phyloP scores from a whole-genome alignment of 2,888 invertebrate species.

The Pasiphila rectangulata region DNA sequence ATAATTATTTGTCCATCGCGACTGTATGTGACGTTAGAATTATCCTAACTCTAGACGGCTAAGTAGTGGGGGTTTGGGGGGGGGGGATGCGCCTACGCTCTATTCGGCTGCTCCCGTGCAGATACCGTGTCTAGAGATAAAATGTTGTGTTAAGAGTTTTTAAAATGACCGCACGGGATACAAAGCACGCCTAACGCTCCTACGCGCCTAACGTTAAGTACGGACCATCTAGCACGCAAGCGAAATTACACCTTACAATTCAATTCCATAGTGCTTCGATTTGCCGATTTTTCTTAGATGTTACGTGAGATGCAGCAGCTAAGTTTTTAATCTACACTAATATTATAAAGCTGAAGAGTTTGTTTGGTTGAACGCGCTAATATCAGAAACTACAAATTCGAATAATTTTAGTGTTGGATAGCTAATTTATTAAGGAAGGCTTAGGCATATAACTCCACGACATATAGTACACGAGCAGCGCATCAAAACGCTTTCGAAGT shows the following conservation, averaged over 20 bases:
- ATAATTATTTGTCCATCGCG: constrained; percentile 61
- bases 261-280: constrained; percentile 77
- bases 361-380: too few species aligned
- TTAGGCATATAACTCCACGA: too few species aligned
- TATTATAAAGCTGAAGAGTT: too few species aligned
- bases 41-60: constrained; percentile 68
- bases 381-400: too few species aligned
- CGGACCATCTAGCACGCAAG: constrained; percentile 68
- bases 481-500: too few species aligned
- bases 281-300: constrained; percentile 42
- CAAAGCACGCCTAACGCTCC: background rate
- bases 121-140: constrained; percentile 20
- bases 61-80: constrained; percentile 62
- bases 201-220: constrained; percentile 60
- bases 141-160: constrained; percentile 22
- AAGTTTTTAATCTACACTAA: too few species aligned
- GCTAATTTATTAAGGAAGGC: too few species aligned
- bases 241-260: constrained; percentile 64
- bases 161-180: constrained; percentile 25
- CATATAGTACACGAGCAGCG: too few species aligned
- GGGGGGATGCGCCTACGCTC: constrained; percentile 53
- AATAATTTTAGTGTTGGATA: too few species aligned
- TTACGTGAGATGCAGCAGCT: constrained; percentile 24
- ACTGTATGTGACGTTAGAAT: constrained; percentile 49
- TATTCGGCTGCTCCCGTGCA: constrained; percentile 41